Evolutionary conservation across 2,113 vertebrate genomes (phyloP), one percentile per base, ranked within the genome.

Genomic region (Pachycephala philippinensis): DNA sequence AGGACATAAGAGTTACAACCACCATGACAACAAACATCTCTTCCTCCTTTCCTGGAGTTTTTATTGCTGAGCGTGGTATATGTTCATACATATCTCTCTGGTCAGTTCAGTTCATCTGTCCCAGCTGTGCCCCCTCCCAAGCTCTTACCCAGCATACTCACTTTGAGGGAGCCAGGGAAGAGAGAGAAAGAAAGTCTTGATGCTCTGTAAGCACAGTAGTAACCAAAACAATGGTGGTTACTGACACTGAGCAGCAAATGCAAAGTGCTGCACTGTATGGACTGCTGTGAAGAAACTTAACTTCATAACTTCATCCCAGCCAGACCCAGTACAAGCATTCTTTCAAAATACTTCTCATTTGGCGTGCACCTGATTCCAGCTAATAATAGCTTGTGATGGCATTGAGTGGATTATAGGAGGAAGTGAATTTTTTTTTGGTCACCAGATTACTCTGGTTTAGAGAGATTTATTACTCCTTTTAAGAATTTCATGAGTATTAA

Each of bases 1-100:
- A 42, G 15, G 7, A 35, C 12, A 20, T 28, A 33, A 19, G 4
- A 35, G 4, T 37, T 66, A 59, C 7, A 89, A 39, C 9, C 23
- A n/a, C 30, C 4, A 11, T 11, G 52, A 80, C 9, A 21, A 30
- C 9, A 71, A 63, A 15, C 5, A 33, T 8, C 12, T 61, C 50
- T 60, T 87, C 13, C 18, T 80, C 13, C 14, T 42, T 71, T 33
- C 16, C 17, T 6, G 0, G 0, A 50, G 8, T 4, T 80, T 77
- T 56, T 57, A 21, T 33, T 39, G 6, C 18, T 83, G 30, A 61
- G 5, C 19, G 10, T 3, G 13, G 7, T 30, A 15, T 8, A 8
- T 8, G 15, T 33, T 84, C 35, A 33, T 19, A 6, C 6, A 2
- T 10, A 53, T 7, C 5, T 10, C 10, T 40, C 26, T 20, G 14